Percentiles rank a stretch among this genome's conserved stretches.
Conservation (phyloP, 2,113 vertebrate genomes). For the Ariopsis seemanni region DNA sequence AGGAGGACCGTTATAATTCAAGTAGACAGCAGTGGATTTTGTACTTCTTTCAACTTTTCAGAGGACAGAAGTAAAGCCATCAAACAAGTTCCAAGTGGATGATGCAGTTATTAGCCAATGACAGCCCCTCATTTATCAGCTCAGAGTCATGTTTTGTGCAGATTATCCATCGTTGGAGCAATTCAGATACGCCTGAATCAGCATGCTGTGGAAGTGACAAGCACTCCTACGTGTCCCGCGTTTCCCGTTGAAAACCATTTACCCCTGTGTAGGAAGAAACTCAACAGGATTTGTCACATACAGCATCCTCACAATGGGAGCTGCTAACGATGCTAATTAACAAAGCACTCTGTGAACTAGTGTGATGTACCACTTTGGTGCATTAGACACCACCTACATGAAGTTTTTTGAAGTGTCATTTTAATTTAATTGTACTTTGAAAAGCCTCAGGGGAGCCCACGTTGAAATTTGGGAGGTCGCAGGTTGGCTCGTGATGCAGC, state of each 20-base stretch:
- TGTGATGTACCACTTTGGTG: background rate
- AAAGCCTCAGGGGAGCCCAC: background rate
- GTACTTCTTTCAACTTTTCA: conserved; percentile 2
- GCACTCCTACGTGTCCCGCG: background rate
- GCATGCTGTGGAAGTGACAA: conserved; percentile 15
- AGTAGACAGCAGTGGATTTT: background rate
- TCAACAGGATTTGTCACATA: background rate
- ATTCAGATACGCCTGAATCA: background rate
- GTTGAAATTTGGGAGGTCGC: conserved; percentile 6
- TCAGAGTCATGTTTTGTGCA: background rate
- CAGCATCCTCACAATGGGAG: background rate
- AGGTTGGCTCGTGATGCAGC: conserved; percentile 19
- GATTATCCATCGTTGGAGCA: background rate
- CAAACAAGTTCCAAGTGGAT: background rate
- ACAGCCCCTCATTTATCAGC: conserved; percentile 30
- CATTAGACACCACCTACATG: background rate
- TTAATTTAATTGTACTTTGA: conserved; percentile 15
- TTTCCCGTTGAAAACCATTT: conserved; percentile 15
- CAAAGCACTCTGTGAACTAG: background rate
- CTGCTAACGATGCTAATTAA: conserved; percentile 11
- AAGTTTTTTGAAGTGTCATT: background rate
- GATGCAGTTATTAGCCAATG: conserved; percentile 16
- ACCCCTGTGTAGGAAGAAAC: conserved; percentile 16
- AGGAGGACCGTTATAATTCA: conserved; percentile 13
- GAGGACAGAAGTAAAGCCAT: background rate